phyloP scores from a whole-genome alignment of 2,888 invertebrate species.

The Drepana falcataria region DNA sequence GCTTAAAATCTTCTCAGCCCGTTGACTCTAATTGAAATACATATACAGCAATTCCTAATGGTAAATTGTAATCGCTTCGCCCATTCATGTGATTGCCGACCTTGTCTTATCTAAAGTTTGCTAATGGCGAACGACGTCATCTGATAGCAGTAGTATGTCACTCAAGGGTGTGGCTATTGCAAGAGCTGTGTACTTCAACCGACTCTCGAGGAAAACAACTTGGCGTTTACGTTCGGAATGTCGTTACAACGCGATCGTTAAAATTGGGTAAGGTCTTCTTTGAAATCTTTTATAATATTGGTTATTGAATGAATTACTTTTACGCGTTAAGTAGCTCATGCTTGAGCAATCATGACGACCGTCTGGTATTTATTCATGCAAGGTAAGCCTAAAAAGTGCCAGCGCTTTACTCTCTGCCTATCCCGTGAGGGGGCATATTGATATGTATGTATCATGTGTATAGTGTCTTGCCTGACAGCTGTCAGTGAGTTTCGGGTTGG shows the following conservation, averaged over 20 bases:
- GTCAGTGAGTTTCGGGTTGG: too few relatives aligned
- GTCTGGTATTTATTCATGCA: too few relatives aligned
- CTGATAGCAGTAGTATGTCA: constrained; percentile 17
- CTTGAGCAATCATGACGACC: neutral
- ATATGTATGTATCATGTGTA: too few relatives aligned
- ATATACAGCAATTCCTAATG: too few relatives aligned
- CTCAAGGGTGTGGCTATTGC: constrained; percentile 15
- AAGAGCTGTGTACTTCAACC: neutral
- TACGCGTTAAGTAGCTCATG: neutral
- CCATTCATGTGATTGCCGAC: constrained; percentile 20
- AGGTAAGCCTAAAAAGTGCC: too few relatives aligned
- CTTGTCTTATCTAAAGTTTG: constrained; percentile 38
- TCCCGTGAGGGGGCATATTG: too few relatives aligned
- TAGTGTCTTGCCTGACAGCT: too few relatives aligned
- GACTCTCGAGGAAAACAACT: neutral
- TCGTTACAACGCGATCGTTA: neutral
- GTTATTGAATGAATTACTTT: neutral
- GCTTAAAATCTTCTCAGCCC: too few relatives aligned
- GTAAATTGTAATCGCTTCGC: neutral
- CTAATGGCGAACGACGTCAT: constrained; percentile 32
- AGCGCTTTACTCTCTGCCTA: too few relatives aligned
- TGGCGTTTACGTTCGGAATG: neutral
- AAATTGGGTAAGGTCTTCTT: neutral
- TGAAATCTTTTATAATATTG: neutral
- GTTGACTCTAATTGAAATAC: too few relatives aligned